Conservation (phyloP, 2,113 vertebrate species). For the Oreochromis niloticus region DNA sequence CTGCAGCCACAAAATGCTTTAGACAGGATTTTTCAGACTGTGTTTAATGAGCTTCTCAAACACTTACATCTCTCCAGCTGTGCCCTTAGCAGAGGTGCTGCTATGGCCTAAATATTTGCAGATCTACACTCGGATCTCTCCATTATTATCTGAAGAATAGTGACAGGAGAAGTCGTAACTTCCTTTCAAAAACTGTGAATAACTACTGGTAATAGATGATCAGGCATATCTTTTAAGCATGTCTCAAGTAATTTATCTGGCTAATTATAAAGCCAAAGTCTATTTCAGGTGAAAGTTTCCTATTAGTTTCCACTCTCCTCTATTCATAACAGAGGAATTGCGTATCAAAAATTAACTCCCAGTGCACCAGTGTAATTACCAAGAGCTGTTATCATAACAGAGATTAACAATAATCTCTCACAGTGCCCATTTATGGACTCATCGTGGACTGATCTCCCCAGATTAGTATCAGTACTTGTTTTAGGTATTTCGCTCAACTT, state of each 20-base stretch:
- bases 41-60: constrained; percentile 46
- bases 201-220: background rate
- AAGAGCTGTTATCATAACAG: constrained; percentile 50
- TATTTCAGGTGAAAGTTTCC: constrained; percentile 8
- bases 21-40: constrained; percentile 13
- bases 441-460: constrained; percentile 13
- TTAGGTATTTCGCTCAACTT: background rate
- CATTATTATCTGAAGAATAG: background rate
- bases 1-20: constrained; percentile 20
- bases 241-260: background rate
- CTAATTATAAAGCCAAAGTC: background rate
- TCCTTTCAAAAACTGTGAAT: background rate
- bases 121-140: background rate
- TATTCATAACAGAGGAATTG: constrained; percentile 27
- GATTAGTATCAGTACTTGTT: constrained; percentile 9
- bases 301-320: background rate
- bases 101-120: background rate
- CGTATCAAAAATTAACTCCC: constrained; percentile 53
- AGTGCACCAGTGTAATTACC: constrained; percentile 54
- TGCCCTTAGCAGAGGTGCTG: background rate
- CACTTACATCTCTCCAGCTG: constrained; percentile 35
- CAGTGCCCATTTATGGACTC: constrained; percentile 6
- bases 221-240: background rate
- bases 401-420: constrained; percentile 47
- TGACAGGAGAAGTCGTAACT: background rate